Evolutionary conservation across 53 echinoderm and acorn worm species (phyloP), one percentile per base, ranked within the genome.

Genomic region (Henricia sp.): DNA sequence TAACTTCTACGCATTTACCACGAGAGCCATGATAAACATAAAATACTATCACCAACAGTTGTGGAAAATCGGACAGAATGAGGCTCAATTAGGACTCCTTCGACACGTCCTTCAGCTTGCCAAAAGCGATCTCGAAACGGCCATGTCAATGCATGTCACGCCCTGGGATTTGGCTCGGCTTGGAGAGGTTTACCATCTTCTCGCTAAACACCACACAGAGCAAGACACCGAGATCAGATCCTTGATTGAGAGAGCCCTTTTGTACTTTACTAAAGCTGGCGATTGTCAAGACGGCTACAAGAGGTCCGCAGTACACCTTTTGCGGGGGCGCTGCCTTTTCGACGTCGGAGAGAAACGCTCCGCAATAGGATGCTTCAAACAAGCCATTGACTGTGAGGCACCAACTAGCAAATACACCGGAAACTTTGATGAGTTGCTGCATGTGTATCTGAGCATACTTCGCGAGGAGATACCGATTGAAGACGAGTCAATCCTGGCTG

Each of bases 371-470:
- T 82, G 82, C 66, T 82, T 48, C 82, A 82, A 66, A 25, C 82
- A 82, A 65, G 82, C 82, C 6, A 83, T 67, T 29, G 83, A 69
- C 29, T 83, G 68, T 83, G 83, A 83, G 17, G 38, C 41, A 53
- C 34, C 70, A 69, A 26, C 4, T 0, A 42, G 29, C 39, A 69
- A 19, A 28, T 68, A 83, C 56, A 68, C 68, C 39, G 63, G 83
- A 0, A 56, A 83, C 27, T 83, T 83, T 70, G 69, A 62, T 32
- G 28, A 78, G n/a, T 30, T 78, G 27, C 26, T 78, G 14, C 40
- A 19, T 29, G 63, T 73, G 8, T 78, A 78, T 39, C 30, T 78
- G 60, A 63, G 20, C 28, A 63, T 78, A 6, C 43, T 78, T 4
- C 63, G 28, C 16, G 63, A 78, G 20, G 46, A 59, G 29, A 34